These are phyloP conservation scores for Emesis furor DNA, from an alignment of 2,888 invertebrate species.

Conservation along the genomic window DNA sequence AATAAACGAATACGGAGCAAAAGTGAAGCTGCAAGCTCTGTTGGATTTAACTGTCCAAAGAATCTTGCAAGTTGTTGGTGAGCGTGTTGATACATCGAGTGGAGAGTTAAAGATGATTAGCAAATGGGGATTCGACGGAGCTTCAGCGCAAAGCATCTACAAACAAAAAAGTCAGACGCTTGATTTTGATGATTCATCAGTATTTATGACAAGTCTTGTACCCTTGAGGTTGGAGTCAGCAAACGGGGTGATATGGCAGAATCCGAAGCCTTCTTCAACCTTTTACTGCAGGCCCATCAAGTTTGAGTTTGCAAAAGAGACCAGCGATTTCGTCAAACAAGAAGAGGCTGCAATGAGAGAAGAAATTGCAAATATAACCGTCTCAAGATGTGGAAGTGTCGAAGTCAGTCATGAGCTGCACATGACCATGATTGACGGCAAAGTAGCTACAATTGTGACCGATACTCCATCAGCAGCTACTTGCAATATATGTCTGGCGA, in stretches of 20 bases:
- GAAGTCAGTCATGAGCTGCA: not conserved
- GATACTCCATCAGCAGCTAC: not conserved
- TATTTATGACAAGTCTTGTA: not conserved
- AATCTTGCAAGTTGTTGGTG: not conserved
- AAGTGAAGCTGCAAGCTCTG: not conserved
- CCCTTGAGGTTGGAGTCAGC: not conserved
- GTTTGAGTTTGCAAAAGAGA: not conserved
- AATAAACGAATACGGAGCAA: not conserved
- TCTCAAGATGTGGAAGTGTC: not conserved
- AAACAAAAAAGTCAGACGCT: not conserved
- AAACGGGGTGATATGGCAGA: not conserved
- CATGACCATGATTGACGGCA: not conserved
- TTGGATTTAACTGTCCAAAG: not conserved
- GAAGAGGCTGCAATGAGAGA: not conserved
- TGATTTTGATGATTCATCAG: not conserved
- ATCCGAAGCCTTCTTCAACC: not conserved
- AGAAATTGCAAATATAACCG: not conserved
- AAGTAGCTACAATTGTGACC: not conserved
- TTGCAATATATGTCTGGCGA: conserved; percentile 16
- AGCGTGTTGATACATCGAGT: not conserved
- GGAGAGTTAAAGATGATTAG: not conserved
- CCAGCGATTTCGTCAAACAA: not conserved
- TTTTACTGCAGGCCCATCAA: not conserved
- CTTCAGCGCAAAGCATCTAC: not conserved
- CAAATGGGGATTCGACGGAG: not conserved